Conservation (phyloP, 1,140 invertebrate species). For the Calosoma granatense region DNA sequence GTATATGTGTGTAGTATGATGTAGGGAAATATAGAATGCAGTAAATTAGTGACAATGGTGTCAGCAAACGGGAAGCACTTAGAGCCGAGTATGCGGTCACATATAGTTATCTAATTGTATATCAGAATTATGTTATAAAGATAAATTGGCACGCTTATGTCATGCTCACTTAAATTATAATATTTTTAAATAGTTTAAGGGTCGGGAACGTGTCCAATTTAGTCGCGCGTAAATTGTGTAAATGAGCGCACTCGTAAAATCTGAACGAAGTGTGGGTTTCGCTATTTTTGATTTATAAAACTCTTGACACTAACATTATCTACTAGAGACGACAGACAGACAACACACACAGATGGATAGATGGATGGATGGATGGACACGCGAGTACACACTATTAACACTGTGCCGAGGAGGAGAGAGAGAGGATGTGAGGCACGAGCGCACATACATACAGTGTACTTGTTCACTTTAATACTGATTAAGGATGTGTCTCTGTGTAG, state of each 20-base stretch:
- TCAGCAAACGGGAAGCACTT: conserved; percentile 22
- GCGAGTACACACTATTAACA: no score
- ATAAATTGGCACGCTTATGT: conserved; percentile 28
- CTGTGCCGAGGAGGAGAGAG: no score
- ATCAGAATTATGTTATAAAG: conserved; percentile 30
- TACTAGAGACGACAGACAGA: no score
- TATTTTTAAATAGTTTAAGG: not conserved
- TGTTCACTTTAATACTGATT: no score
- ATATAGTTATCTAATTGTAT: conserved; percentile 28
- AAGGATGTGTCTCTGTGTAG: no score
- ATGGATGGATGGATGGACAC: not conserved
- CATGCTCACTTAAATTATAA: conserved; percentile 10
- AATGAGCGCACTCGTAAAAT: not conserved
- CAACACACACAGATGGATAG: no score
- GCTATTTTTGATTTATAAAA: not conserved
- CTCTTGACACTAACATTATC: not conserved
- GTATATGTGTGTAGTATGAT: no score
- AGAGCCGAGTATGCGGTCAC: conserved; percentile 23
- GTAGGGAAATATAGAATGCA: not conserved
- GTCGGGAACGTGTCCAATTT: not conserved
- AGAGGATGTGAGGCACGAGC: no score
- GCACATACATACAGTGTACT: no score
- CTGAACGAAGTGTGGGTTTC: not conserved
- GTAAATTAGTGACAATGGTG: not conserved
- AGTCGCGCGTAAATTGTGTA: not conserved